Conservation (phyloP, 2,888 invertebrate species). For the Apotomis betuletana region DNA sequence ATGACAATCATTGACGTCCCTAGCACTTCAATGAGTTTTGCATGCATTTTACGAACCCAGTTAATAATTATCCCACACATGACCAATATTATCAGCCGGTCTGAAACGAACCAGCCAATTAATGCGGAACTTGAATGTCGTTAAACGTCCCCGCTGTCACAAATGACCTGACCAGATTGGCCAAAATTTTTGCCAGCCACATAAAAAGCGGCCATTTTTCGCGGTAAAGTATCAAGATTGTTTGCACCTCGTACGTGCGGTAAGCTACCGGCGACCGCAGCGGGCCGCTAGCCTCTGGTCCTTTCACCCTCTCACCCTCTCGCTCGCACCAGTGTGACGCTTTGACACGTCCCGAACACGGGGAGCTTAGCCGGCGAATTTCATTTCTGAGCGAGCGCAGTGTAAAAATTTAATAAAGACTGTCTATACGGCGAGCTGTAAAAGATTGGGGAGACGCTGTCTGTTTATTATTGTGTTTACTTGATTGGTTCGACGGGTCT, state of each 20-base stretch:
- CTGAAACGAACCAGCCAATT: no score
- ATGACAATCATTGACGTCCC: no score
- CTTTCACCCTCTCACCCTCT: conserved; percentile 49
- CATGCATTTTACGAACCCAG: no score
- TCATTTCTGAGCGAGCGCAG: conserved; percentile 49
- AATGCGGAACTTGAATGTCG: no score
- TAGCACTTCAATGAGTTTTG: no score
- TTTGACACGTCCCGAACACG: conserved; percentile 52
- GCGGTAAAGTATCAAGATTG: conserved; percentile 61
- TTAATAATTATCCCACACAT: no score
- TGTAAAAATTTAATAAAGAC: conserved; percentile 63
- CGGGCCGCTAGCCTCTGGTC: conserved; percentile 54
- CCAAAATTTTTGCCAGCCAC: no score
- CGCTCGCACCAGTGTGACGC: conserved; percentile 49
- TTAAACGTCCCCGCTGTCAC: no score
- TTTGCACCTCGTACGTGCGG: conserved; percentile 53
- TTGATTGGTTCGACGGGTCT: conserved; percentile 10
- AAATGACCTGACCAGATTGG: no score
- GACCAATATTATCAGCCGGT: no score
- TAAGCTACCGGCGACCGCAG: conserved; percentile 61
- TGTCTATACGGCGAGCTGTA: conserved; percentile 42
- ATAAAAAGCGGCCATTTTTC: neutral
- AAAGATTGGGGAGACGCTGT: conserved; percentile 41
- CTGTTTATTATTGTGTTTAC: conserved; percentile 40
- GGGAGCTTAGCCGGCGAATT: conserved; percentile 53